A percentile compares a stretch with the other conserved stretches of the same genome.
phyloP scores from a whole-genome alignment of 1,140 invertebrate species.

The Leptopilina clavipes region DNA sequence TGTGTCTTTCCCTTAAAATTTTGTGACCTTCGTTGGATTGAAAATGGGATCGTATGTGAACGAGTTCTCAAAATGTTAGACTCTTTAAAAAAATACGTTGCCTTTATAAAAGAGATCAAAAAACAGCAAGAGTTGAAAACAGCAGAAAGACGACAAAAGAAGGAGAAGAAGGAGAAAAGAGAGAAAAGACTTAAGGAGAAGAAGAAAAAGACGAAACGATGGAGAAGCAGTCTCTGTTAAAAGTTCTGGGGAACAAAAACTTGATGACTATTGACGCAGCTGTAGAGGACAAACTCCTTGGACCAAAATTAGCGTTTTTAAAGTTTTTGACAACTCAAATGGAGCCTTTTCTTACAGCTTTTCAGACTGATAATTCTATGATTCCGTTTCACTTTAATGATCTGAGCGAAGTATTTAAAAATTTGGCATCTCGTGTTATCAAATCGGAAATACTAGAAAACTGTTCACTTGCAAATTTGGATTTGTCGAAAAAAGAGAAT shows the following conservation, averaged over 20 bases:
- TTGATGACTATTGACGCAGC: conserved; percentile 39
- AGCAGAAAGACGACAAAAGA: neutral
- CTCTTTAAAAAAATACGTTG: conserved; percentile 19
- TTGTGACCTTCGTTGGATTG: conserved; percentile 38
- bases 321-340: conserved; percentile 38
- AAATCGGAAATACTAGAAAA: conserved; percentile 21
- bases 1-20: conserved; percentile 42
- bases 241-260: conserved; percentile 27
- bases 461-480: conserved; percentile 11
- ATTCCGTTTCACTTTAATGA: conserved; percentile 15
- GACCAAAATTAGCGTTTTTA: conserved; percentile 42
- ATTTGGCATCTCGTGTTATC: conserved; percentile 8
- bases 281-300: conserved; percentile 37
- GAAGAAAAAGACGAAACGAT: neutral
- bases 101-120: neutral
- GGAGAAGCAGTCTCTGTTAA: neutral
- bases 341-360: conserved; percentile 45
- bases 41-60: conserved; percentile 36
- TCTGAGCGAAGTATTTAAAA: neutral
- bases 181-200: conserved; percentile 32
- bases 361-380: conserved; percentile 41
- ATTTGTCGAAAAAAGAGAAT: conserved; percentile 35
- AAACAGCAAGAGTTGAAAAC: neutral
- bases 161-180: neutral
- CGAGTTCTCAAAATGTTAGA: conserved; percentile 34